Evolutionary conservation across 2,113 vertebrate species (phyloP), one percentile per base, ranked within the genome.

Genomic region (Sinocyclocheilus grahami): DNA sequence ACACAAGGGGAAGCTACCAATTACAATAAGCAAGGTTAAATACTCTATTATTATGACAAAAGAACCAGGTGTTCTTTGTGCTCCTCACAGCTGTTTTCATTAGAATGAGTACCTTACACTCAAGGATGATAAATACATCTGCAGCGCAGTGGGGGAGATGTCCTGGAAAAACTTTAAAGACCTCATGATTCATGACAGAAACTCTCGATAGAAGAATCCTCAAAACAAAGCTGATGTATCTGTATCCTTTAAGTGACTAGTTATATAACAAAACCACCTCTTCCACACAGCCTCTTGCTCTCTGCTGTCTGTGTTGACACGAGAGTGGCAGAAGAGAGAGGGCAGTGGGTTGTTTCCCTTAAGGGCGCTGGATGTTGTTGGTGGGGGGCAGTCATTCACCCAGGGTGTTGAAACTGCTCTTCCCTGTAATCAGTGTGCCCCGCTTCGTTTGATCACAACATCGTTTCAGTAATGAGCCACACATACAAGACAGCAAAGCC

Each of bases 361-460:
- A 71, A 82, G 37, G 80, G 55, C 60, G 18, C 55, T 30, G 62
- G 42, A 46, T 71, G 48, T 75, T 24, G 22, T 76, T 27, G 80
- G 84, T 93, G 90, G 92, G 91, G 90, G 92, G 90, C 89, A 87
- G 86, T 8, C 20, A 75, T 90, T 91, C 90, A 85, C 67, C 83
- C 76, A 84, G 16, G 87, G 91, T 88, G 89, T 88, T 77, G 87
- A 90, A 91, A 83, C 85, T 11, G 39, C 77, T 62, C 86, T 90
- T 27, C 86, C 87, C 88, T 94, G 84, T 94, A 93, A 95, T 94
- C 92, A 94, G 89, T 88, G 87, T 87, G 55, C 88, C 90, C 62
- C 20, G 0, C 55, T 90, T 88, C 67, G 88, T 95, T 94, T 94
- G 92, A 95, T 93, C 92, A 90, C 81, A 83, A 85, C 88, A 88